Evolutionary conservation across 1,140 invertebrate species (phyloP).

Genomic region (Temnothorax nylanderi): DNA sequence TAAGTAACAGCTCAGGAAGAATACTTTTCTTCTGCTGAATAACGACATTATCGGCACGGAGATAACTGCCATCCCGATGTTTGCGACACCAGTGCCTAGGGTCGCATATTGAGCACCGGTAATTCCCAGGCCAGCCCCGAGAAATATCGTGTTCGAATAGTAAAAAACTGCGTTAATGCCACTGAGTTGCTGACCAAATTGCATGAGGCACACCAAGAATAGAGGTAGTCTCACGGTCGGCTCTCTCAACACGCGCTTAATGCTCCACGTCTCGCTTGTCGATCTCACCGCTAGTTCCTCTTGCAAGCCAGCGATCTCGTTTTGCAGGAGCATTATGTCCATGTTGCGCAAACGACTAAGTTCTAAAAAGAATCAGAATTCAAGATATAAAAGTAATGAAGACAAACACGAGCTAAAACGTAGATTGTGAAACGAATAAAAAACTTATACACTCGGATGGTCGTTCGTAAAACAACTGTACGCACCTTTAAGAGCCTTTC

Average conservation of each 20-base stretch:
- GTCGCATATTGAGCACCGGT: conserved; percentile 89
- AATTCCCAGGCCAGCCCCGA: conserved; percentile 87
- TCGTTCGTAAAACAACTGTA: conserved; percentile 17
- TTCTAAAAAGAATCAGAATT: conserved; percentile 72
- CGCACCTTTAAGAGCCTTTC: conserved; percentile 88
- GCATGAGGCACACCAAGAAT: conserved; percentile 90
- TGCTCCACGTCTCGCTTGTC: conserved; percentile 84
- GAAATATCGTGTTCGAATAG: conserved; percentile 92
- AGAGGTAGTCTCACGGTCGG: conserved; percentile 88
- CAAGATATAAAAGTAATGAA: neutral
- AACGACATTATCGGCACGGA: conserved; percentile 87
- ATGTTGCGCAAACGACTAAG: conserved; percentile 79
- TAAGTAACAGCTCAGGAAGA: conserved; percentile 87
- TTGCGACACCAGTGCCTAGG: conserved; percentile 90
- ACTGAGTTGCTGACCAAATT: conserved; percentile 93
- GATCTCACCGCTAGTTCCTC: conserved; percentile 81
- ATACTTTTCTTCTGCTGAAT: conserved; percentile 86
- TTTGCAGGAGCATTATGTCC: conserved; percentile 74
- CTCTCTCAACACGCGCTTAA: conserved; percentile 86
- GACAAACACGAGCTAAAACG: neutral
- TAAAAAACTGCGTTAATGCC: conserved; percentile 96
- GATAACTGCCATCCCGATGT: conserved; percentile 89
- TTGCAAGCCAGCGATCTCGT: conserved; percentile 84
- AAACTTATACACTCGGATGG: neutral
- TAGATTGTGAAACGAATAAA: neutral